Base-by-base conservation (phyloP, 1,140 invertebrate genomes). In the Caenorhabditis latens region DNA sequence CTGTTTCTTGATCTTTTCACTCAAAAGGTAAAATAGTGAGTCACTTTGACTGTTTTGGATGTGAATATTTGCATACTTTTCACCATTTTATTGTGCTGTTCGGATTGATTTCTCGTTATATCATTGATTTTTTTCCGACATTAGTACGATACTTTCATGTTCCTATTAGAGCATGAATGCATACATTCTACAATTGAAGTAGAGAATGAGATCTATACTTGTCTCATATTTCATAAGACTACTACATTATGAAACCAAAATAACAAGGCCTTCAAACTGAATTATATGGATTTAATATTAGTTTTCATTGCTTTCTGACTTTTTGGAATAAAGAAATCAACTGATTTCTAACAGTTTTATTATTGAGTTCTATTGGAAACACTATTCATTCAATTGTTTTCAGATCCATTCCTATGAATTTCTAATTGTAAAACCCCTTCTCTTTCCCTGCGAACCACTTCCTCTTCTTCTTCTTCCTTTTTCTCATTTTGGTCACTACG, bases 41-140 rank as follows among this genome's bases (percentile, higher is more conserved):
- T 79, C 71, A 79, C 40, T 50, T 75, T n/a, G 42, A 50, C 46
- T 79, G n/a, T 79, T 79, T 50, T 50, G 71, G 71, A 79, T 79
- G n/a, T 4, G 24, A 32, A 63, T 79, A 50, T 79, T 79, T 79
- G 46, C 46, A 50, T 79, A 50, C 71, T 32, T 79, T n/a, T 42
- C 32, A 32, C 32, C 32, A 32, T 19, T 19, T 58, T 58, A 19
- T n/a, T 19, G 14, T 58, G 19, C 43, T 32, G 40, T 79, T 50
- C 53, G 46, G 21, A 71, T 42, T 8, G 65, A 71, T 71, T 71
- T 43, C 65, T 71, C 42, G 40, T 19, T 4, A 9, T 63, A 32
- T 19, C 24, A 63, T 63, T 46, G 65, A 43, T 46, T 46, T 43
- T 71, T 14, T 32, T 63, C 61, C 8, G 32, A 32, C 24, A 13